Evolutionary conservation across 2,888 invertebrate genomes (phyloP).

Genomic region (Lepidonotus clava): DNA sequence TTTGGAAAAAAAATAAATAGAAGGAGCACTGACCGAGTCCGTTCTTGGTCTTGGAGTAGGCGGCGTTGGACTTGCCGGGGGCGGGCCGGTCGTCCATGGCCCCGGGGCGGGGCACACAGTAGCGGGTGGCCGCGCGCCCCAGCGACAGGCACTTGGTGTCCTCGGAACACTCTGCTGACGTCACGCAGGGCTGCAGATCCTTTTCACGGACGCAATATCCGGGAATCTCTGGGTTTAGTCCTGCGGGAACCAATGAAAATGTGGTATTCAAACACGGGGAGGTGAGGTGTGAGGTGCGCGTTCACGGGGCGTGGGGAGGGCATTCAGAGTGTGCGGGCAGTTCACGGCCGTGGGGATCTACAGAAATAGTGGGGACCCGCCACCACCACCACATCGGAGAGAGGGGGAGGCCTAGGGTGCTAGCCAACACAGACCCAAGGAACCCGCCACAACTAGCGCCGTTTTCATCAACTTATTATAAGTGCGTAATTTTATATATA

Average conservation of each 20-base stretch:
- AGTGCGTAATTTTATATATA: too few relatives aligned
- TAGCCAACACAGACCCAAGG: too few relatives aligned
- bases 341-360: too few relatives aligned
- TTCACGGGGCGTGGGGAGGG: too few relatives aligned
- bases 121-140: conserved; percentile 60
- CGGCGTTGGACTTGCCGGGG: not conserved
- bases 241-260: conserved; percentile 25
- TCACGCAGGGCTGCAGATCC: conserved; percentile 62
- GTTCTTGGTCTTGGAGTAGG: conserved; percentile 41
- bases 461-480: too few relatives aligned
- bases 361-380: too few relatives aligned
- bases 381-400: too few relatives aligned
- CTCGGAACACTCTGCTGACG: conserved; percentile 58
- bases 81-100: not conserved
- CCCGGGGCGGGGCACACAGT: conserved; percentile 61
- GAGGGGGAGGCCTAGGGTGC: too few relatives aligned
- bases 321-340: too few relatives aligned
- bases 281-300: too few relatives aligned
- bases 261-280: not conserved
- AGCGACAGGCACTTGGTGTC: conserved; percentile 58
- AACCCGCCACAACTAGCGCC: too few relatives aligned
- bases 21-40: conserved; percentile 31
- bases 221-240: conserved; percentile 61
- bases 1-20: too few relatives aligned
- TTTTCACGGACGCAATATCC: conserved; percentile 65